These are phyloP conservation scores for Orchesella flavescens DNA, from an alignment of 2,888 invertebrate genomes.

Conservation along the genomic window DNA sequence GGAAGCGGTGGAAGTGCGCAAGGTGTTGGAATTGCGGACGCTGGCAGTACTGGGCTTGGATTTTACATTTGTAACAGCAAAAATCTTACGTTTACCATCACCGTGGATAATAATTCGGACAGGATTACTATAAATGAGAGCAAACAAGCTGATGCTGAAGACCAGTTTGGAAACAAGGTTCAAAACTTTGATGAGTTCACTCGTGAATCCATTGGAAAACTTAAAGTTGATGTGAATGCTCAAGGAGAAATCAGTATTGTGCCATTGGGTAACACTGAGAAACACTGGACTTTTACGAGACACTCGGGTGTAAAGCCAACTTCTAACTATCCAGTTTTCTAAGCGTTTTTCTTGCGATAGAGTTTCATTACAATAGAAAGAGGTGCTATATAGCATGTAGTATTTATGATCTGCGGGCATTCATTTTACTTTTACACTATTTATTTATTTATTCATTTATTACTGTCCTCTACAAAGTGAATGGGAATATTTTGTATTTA, in stretches of 20 bases:
- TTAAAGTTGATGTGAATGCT: constrained; percentile 41
- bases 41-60: constrained; percentile 48
- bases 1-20: constrained; percentile 51
- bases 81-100: constrained; percentile 51
- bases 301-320: constrained; percentile 49
- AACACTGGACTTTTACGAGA: constrained; percentile 45
- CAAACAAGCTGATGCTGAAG: not conserved
- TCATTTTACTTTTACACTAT: not conserved
- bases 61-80: constrained; percentile 60
- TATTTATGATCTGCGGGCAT: not conserved
- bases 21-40: constrained; percentile 55
- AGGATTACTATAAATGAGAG: constrained; percentile 32
- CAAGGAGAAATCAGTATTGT: constrained; percentile 43
- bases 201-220: constrained; percentile 25
- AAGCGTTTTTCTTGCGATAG: not conserved
- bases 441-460: constrained; percentile 33
- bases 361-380: not conserved
- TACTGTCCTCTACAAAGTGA: not conserved
- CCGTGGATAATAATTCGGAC: constrained; percentile 54
- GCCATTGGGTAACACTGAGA: constrained; percentile 49
- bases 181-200: constrained; percentile 28
- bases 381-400: constrained; percentile 15
- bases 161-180: not conserved
- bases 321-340: constrained; percentile 23
- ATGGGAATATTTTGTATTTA: not conserved